Conservation (phyloP, 2,888 invertebrate genomes). For the Lamproptera curius region DNA sequence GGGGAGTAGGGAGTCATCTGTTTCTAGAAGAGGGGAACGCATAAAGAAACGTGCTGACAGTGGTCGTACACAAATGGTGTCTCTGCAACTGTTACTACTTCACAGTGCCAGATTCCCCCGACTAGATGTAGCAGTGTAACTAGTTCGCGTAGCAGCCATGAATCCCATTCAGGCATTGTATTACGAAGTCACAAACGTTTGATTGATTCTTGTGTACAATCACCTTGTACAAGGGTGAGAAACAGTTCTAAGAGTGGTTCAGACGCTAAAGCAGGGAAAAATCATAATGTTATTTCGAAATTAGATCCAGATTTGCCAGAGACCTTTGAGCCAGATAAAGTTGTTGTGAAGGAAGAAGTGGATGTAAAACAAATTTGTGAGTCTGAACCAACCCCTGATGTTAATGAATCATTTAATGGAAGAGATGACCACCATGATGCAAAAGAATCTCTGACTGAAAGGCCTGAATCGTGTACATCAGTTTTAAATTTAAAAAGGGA, state of each 20-base stretch:
- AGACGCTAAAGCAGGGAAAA: slow-evolving; percentile 51
- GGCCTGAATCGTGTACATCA: slow-evolving; percentile 29
- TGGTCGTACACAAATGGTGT: slow-evolving; percentile 46
- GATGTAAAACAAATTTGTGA: slow-evolving; percentile 37
- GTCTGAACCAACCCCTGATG: slow-evolving; percentile 35
- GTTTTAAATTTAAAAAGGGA: slow-evolving; percentile 28
- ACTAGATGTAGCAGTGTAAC: slow-evolving; percentile 66
- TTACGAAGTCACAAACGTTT: slow-evolving; percentile 81
- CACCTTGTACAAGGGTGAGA: slow-evolving; percentile 50
- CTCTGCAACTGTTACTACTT: slow-evolving; percentile 39
- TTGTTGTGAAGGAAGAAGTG: slow-evolving; percentile 37
- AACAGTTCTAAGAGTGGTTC: slow-evolving; percentile 41
- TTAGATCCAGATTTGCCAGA: slow-evolving; percentile 48
- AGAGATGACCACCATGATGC: slow-evolving; percentile 47
- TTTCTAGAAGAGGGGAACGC: slow-evolving; percentile 60
- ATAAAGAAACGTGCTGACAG: slow-evolving; percentile 56
- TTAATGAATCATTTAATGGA: slow-evolving; percentile 40
- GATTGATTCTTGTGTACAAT: slow-evolving; percentile 48
- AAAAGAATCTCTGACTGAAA: slow-evolving; percentile 62
- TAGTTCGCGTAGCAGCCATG: slow-evolving; percentile 70
- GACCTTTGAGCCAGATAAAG: slow-evolving; percentile 40
- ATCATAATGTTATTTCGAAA: slow-evolving; percentile 48
- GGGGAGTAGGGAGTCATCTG: slow-evolving; percentile 67
- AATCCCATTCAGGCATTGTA: slow-evolving; percentile 76
- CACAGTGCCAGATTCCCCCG: slow-evolving; percentile 50